A percentile compares a stretch with the other conserved stretches of the same genome.
Conservation (phyloP, 2,797 vertebrate species). For the Zenarchopterus dispar region DNA sequence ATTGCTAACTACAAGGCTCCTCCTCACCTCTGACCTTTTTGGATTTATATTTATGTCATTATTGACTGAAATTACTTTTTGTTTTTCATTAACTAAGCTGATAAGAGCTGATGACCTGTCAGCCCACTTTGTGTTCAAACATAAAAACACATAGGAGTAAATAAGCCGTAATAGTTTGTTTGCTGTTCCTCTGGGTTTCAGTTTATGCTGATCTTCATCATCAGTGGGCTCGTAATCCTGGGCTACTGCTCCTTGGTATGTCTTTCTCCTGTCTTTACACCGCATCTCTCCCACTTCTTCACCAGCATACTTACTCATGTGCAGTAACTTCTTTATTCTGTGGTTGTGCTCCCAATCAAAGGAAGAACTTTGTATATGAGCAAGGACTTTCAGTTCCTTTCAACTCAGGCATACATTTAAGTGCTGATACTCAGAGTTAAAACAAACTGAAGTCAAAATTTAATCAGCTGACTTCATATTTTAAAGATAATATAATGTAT, state of each 20-base stretch:
- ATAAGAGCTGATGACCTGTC: slow-evolving; percentile 5
- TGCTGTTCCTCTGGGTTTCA: slow-evolving; percentile 64
- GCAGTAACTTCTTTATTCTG: slow-evolving; percentile 14
- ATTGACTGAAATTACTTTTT: background rate
- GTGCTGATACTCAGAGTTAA: background rate
- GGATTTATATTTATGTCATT: no score
- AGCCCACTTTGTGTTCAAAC: background rate
- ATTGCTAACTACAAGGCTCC: no score
- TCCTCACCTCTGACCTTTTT: no score
- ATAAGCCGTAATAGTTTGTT: slow-evolving; percentile 11
- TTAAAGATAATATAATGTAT: no score
- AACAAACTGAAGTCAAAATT: background rate
- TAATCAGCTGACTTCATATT: no score
- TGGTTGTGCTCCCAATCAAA: slow-evolving; percentile 11
- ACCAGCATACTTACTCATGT: slow-evolving; percentile 4
- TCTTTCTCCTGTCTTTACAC: background rate
- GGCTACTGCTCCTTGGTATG: slow-evolving; percentile 91
- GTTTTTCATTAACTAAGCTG: background rate
- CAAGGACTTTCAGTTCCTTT: slow-evolving; percentile 56
- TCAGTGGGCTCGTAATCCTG: slow-evolving; percentile 93
- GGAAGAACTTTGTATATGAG: background rate
- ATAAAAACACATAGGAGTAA: background rate
- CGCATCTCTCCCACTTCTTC: no score
- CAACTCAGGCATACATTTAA: slow-evolving; percentile 12
- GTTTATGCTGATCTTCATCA: slow-evolving; percentile 96